phyloP scores from a whole-genome alignment of 2,888 invertebrate genomes.

The Nephrotoma guestfalica region DNA sequence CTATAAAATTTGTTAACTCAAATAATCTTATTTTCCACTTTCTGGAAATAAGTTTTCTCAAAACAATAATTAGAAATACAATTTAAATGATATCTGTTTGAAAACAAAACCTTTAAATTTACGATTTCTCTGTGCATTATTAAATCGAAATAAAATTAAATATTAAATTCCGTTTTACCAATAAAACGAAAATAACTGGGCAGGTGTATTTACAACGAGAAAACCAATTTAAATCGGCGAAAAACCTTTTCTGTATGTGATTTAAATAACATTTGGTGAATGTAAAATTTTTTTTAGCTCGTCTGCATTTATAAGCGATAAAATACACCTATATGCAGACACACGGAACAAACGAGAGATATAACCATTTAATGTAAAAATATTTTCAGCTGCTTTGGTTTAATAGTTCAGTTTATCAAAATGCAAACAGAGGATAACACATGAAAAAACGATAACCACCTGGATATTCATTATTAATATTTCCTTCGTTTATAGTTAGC shows the following conservation, averaged over 20 bases:
- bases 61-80: too few relatives aligned
- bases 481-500: background rate
- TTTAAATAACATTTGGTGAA: background rate
- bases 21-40: too few relatives aligned
- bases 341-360: background rate
- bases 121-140: too few relatives aligned
- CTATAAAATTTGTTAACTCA: too few relatives aligned
- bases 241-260: background rate
- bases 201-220: background rate
- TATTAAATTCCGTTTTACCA: too few relatives aligned
- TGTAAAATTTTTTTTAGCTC: background rate
- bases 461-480: background rate
- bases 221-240: too few relatives aligned
- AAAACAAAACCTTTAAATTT: too few relatives aligned
- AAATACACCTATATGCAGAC: background rate
- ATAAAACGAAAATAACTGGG: too few relatives aligned
- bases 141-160: too few relatives aligned
- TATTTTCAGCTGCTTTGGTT: background rate
- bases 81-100: too few relatives aligned
- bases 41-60: too few relatives aligned
- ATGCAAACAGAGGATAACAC: background rate
- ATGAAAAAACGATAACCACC: background rate
- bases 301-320: background rate
- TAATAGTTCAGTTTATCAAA: background rate
- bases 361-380: background rate